Evolutionary conservation across 1,140 invertebrate species (phyloP), one percentile per base, ranked within the genome.

Genomic region (Sesamia nonagrioides): DNA sequence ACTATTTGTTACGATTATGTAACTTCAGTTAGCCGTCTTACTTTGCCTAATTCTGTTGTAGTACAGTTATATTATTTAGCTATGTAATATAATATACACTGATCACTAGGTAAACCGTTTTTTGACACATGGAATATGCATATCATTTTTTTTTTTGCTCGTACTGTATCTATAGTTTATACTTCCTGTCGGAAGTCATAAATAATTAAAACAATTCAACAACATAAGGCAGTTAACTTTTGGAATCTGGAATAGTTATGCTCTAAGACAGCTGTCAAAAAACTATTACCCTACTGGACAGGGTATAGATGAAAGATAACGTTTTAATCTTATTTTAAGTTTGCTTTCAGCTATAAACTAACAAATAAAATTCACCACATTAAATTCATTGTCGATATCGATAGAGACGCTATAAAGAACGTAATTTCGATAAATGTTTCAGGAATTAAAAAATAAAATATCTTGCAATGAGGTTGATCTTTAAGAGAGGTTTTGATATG

Each of bases 331-430:
- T 9, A 9, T 15, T 13, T 63, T 63, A 63, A 63, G 35, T 63
- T 42, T 18, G 61, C 61, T 66, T 66, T 18, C 37, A 42, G 61
- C 17, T 45, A 66, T 18, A 21, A 42, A 37, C 37, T 66, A 42
- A 66, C 37, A 7, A 66, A 18, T 42, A 42, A 37, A 13, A 42
- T 42, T 18, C 56, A 60, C 13, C 13, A 60, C 56, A 58, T 18
- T 3, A 6, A 18, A 21, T 21, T 66, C 17, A 42, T 66, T 45
- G 61, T 42, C 37, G 37, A 66, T 21, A 66, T 58, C 54, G 21
- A 33, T 33, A 58, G 21, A 58, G 17, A 21, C 8, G 9, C 13
- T 33, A 58, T 6, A 3, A 58, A 33, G 9, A 58, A 17, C 1
- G 27, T 27, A 27, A 27, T 27, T 8, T 27, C 27, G 3, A 27